Evolutionary conservation across 1,140 invertebrate genomes (phyloP).

Genomic region (Hestina assimilis): DNA sequence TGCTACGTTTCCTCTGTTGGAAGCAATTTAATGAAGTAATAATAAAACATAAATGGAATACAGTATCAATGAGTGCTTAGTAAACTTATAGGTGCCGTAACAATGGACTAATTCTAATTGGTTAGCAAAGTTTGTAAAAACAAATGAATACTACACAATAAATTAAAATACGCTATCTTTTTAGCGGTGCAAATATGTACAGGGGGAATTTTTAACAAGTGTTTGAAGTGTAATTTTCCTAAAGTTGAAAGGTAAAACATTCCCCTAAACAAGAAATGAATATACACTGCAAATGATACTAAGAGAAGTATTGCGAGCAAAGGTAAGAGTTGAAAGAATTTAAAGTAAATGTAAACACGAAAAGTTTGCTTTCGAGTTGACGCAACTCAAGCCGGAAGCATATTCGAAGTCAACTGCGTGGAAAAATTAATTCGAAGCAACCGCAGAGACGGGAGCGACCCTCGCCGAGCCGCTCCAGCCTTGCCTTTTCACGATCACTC

Average conservation of each 20-base stretch:
- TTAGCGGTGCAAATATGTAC: conserved; percentile 34
- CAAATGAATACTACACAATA: neutral
- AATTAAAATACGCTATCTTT: conserved; percentile 20
- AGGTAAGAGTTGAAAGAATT: conserved; percentile 70
- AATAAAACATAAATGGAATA: conserved; percentile 52
- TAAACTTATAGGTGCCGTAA: conserved; percentile 17
- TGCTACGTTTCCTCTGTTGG: conserved; percentile 50
- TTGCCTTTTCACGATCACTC: conserved; percentile 51
- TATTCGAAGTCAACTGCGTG: conserved; percentile 72
- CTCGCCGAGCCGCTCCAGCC: conserved; percentile 39
- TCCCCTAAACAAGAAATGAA: conserved; percentile 59
- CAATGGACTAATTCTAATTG: conserved; percentile 17
- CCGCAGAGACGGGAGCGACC: conserved; percentile 45
- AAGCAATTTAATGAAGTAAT: conserved; percentile 52
- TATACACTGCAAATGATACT: conserved; percentile 56
- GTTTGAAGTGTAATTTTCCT: conserved; percentile 49
- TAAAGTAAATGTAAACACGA: conserved; percentile 74
- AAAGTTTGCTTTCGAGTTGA: conserved; percentile 74
- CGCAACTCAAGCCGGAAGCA: conserved; percentile 66
- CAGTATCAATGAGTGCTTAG: conserved; percentile 39
- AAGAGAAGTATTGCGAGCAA: conserved; percentile 61
- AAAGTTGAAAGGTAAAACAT: conserved; percentile 48
- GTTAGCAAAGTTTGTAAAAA: neutral
- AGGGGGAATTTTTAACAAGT: conserved; percentile 44
- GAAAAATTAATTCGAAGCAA: conserved; percentile 72